phyloP scores from a whole-genome alignment of 2,888 invertebrate species.

The Phanerotoma sp. region DNA sequence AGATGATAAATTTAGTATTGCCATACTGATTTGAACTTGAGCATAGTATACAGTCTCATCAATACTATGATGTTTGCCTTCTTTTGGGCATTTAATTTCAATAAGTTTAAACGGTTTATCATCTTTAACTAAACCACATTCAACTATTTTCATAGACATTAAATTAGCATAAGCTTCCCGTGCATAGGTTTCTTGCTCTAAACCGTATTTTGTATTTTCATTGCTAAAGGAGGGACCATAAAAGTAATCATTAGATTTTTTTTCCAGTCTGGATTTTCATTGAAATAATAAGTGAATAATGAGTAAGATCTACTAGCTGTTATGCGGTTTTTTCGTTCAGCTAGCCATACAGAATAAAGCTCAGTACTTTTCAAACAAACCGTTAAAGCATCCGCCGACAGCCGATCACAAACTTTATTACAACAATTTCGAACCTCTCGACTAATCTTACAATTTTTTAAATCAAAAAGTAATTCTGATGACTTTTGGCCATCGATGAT shows the following conservation, averaged over 20 bases:
- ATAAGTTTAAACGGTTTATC: no score
- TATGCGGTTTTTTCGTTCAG: not conserved
- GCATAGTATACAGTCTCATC: constrained; percentile 21
- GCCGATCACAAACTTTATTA: not conserved
- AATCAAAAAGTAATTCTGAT: not conserved
- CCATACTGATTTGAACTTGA: constrained; percentile 5
- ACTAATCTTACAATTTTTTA: not conserved
- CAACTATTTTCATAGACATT: no score
- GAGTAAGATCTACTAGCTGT: not conserved
- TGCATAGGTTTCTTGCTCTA: no score
- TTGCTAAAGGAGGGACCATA: no score
- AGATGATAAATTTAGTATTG: constrained; percentile 25
- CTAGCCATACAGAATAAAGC: not conserved
- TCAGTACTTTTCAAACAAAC: not conserved
- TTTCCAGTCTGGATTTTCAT: constrained; percentile 3
- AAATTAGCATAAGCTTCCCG: no score
- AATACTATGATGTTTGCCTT: no score
- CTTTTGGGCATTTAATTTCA: no score
- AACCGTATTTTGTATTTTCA: no score
- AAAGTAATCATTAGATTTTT: no score
- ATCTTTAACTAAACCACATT: no score
- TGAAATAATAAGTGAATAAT: not conserved
- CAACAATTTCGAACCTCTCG: not conserved
- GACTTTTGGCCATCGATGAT: not conserved
- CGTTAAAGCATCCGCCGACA: not conserved